phyloP scores from a whole-genome alignment of 2,888 invertebrate genomes.

The Lomographa bimaculata region DNA sequence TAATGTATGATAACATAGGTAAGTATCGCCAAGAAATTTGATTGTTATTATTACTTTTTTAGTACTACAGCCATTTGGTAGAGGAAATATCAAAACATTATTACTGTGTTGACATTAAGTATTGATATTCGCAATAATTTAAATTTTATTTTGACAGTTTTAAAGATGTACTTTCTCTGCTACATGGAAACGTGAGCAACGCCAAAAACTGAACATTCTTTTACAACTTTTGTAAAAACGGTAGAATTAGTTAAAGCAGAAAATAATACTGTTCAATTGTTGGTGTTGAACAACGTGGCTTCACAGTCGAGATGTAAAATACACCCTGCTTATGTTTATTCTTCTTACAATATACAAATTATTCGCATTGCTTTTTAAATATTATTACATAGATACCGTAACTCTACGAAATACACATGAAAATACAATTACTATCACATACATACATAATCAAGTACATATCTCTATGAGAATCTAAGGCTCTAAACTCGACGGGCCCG shows the following conservation, averaged over 20 bases:
- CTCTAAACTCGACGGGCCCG: constrained; percentile 6
- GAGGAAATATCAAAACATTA: no score
- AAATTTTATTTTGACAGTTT: no score
- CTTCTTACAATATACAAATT: constrained; percentile 35
- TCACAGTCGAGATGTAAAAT: constrained; percentile 15
- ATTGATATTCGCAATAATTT: no score
- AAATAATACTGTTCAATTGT: constrained; percentile 5
- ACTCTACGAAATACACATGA: constrained; percentile 38
- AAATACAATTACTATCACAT: constrained; percentile 53
- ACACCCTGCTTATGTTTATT: constrained; percentile 23
- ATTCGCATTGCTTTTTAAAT: constrained; percentile 27
- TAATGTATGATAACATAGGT: no score
- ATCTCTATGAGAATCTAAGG: constrained; percentile 47
- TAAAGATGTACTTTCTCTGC: no score
- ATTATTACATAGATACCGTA: constrained; percentile 45
- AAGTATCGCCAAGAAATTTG: constrained; percentile 2
- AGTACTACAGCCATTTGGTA: no score
- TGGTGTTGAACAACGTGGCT: constrained; percentile 6
- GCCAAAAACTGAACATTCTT: constrained; percentile 4
- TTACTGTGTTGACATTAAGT: no score
- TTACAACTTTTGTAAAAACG: no score
- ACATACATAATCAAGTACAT: constrained; percentile 39
- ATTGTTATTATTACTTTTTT: no score
- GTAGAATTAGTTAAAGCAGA: no score
- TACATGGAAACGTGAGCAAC: constrained; percentile 1